Conservation (phyloP, 2,888 invertebrate genomes). For the Harmothoe impar region DNA sequence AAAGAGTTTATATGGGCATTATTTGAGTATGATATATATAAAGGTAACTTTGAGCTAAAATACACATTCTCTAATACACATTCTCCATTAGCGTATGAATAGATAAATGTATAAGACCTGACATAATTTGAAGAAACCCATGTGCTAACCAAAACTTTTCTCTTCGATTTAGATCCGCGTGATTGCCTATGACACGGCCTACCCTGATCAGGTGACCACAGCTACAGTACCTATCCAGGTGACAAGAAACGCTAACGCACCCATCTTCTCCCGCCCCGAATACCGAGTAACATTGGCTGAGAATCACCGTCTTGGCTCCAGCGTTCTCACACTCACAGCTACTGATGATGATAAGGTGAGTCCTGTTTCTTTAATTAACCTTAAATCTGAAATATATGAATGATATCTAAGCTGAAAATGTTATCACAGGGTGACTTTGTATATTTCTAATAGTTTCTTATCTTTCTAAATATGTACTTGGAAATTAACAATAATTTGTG, state of each 20-base stretch:
- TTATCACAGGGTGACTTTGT: not conserved
- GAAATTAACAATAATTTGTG: too few species aligned
- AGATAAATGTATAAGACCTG: too few species aligned
- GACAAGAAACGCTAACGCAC: conserved; percentile 74
- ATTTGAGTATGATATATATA: too few species aligned
- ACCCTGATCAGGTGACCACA: conserved; percentile 70
- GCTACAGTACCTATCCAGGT: conserved; percentile 71
- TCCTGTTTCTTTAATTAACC: not conserved
- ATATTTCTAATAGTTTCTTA: too few species aligned
- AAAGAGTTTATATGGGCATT: not conserved
- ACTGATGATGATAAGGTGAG: conserved; percentile 71
- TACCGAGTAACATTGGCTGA: conserved; percentile 74
- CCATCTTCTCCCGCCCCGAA: conserved; percentile 73
- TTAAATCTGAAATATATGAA: too few species aligned
- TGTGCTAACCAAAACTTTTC: not conserved
- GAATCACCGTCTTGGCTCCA: conserved; percentile 74
- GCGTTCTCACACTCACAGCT: conserved; percentile 75
- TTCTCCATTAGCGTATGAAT: too few species aligned
- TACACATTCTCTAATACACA: too few species aligned
- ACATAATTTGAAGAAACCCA: not conserved
- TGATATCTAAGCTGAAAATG: too few species aligned
- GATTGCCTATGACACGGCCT: conserved; percentile 69
- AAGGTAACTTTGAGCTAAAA: too few species aligned
- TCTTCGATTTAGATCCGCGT: conserved; percentile 23
- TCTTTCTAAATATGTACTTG: too few species aligned